These are phyloP conservation scores for Dendropsophus ebraccatus DNA, from an alignment of 2,113 vertebrate species.

Conservation along the genomic window DNA sequence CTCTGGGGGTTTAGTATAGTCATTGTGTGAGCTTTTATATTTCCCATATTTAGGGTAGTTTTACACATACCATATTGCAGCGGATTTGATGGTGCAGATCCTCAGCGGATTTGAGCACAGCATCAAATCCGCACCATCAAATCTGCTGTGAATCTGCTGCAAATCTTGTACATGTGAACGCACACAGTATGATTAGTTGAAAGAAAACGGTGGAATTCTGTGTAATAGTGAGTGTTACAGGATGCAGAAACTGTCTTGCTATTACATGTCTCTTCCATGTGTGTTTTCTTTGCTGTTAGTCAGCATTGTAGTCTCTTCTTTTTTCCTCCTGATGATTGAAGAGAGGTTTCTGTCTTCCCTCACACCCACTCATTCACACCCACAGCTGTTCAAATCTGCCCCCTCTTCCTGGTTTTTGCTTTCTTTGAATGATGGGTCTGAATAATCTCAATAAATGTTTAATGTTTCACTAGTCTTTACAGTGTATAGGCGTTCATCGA, in stretches of 20 bases:
- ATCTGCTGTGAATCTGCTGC: too few relatives aligned
- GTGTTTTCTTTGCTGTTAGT: background rate
- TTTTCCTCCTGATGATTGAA: background rate
- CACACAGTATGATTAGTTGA: too few relatives aligned
- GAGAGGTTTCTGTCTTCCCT: background rate
- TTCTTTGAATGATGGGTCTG: constrained; percentile 1
- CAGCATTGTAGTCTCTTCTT: background rate
- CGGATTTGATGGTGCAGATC: too few relatives aligned
- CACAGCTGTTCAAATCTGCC: background rate
- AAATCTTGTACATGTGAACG: too few relatives aligned
- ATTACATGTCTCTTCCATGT: background rate
- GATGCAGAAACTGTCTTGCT: background rate
- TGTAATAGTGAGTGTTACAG: background rate
- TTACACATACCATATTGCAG: too few relatives aligned
- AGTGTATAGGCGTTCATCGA: background rate
- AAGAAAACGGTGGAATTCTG: background rate
- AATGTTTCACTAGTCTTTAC: background rate
- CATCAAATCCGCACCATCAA: too few relatives aligned
- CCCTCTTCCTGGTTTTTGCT: background rate
- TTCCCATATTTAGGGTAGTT: too few relatives aligned
- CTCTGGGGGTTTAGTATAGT: background rate
- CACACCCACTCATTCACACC: constrained; percentile 4
- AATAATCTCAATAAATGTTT: background rate
- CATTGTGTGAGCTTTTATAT: background rate
- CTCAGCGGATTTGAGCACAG: too few relatives aligned